A percentile compares a stretch with the other conserved stretches of the same genome.
Conservation (phyloP, 1,140 invertebrate genomes). For the Trichoplusia ni region DNA sequence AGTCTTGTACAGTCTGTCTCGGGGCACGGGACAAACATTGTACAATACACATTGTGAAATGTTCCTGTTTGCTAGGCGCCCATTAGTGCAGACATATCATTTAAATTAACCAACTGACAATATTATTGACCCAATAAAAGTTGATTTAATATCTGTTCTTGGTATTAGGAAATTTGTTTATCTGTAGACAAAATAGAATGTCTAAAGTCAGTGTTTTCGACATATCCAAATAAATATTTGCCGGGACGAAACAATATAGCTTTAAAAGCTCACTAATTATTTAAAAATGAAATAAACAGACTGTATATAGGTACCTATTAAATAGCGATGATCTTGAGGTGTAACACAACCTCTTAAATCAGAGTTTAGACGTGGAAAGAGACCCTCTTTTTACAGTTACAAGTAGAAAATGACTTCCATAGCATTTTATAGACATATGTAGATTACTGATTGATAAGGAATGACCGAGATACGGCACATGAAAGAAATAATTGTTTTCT, state of each 20-base stretch:
- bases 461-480: too few relatives aligned
- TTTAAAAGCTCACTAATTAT: too few relatives aligned
- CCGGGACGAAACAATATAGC: not conserved
- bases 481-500: too few relatives aligned
- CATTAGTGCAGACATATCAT: conserved; percentile 9
- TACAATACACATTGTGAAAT: conserved; percentile 20
- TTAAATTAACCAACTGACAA: conserved; percentile 12
- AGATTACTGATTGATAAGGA: too few relatives aligned
- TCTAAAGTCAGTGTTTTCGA: not conserved
- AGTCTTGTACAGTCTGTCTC: not conserved
- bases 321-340: too few relatives aligned
- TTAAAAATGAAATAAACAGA: too few relatives aligned
- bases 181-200: not conserved
- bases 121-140: conserved; percentile 11
- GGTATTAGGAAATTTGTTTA: not conserved
- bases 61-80: conserved; percentile 17
- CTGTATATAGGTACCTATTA: too few relatives aligned
- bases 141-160: conserved; percentile 19
- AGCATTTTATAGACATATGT: too few relatives aligned
- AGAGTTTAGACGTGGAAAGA: too few relatives aligned
- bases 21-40: not conserved
- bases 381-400: too few relatives aligned
- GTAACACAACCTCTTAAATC: too few relatives aligned
- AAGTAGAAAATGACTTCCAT: too few relatives aligned
- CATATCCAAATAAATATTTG: conserved; percentile 1